Evolutionary conservation across 2,113 vertebrate species (phyloP), one percentile per base, ranked within the genome.

Genomic region (Ammodytes dubius): DNA sequence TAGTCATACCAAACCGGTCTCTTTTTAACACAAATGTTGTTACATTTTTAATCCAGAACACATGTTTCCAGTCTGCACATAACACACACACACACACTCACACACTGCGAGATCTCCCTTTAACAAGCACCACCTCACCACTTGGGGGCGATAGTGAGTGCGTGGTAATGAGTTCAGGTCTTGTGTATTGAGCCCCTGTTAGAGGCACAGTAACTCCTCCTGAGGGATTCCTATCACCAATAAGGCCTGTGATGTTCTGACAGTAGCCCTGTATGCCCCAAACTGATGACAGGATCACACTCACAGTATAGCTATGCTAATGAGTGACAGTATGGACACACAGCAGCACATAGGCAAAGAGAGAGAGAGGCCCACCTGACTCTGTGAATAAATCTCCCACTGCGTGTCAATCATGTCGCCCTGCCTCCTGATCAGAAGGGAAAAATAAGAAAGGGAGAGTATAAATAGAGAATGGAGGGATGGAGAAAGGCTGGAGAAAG

Each of bases 91-190:
- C 65, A 45, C 61, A 60, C 70, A 40, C 65, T 40, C 61, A 60
- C 70, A 39, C 10, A 58, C 19, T 74, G 7, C 37, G 60, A 39
- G 43, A 19, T 74, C 46, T 59, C 11, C 14, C n/a, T 27, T 65
- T 61, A 70, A 50, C 56, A 76, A 54, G 71, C 87, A 46, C 60
- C 75, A 83, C 91, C 86, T 93, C 64, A n/a, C 92, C 92, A 93
- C 92, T 81, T 84, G 90, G 92, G 85, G 92, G 89, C 61, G 81
- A 63, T 77, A 89, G 89, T 83, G 88, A 83, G 88, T 68, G 45
- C 54, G 70, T 87, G 83, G 88, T 84, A 71, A 67, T 59, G 82
- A 83, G 15, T 84, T 27, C 61, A 66, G 59, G 59, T 65, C 45
- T 65, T 52, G 42, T 73, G 64, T 56, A 66, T 6, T 17, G 66